A percentile compares a stretch with the other conserved stretches of the same genome.
phyloP scores from a whole-genome alignment of 35 echinoderm and acorn worm genomes.

The Apostichopus parvimensis region DNA sequence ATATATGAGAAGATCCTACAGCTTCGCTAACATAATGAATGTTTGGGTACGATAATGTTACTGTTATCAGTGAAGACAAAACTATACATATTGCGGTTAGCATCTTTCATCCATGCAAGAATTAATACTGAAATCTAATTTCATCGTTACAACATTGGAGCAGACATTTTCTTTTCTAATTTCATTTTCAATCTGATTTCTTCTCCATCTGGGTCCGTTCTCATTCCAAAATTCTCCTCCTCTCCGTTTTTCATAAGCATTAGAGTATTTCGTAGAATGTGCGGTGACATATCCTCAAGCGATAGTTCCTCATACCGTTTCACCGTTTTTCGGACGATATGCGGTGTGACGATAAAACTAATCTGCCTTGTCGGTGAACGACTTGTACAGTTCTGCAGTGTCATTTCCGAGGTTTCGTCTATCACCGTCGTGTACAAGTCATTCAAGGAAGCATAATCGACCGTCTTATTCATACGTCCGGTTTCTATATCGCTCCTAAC shows the following conservation, averaged over 20 bases:
- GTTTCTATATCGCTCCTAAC: slow-evolving; percentile 26
- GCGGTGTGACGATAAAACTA: slow-evolving; percentile 22
- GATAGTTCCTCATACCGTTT: slow-evolving; percentile 35
- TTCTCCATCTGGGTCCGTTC: slow-evolving; percentile 46
- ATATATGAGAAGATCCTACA: too few species aligned
- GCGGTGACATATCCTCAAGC: not conserved
- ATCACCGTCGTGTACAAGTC: slow-evolving; percentile 21
- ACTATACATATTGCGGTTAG: too few species aligned
- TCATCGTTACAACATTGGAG: not conserved
- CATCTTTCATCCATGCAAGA: too few species aligned
- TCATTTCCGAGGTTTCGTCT: not conserved
- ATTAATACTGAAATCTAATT: too few species aligned
- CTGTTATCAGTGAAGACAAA: too few species aligned
- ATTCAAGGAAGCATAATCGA: not conserved
- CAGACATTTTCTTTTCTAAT: slow-evolving; percentile 22
- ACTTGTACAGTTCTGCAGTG: not conserved
- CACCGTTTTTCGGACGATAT: slow-evolving; percentile 12
- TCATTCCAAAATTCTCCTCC: not conserved
- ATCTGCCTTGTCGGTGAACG: not conserved
- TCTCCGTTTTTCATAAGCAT: not conserved
- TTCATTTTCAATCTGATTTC: not conserved
- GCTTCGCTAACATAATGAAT: too few species aligned
- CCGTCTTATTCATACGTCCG: not conserved
- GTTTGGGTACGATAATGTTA: too few species aligned
- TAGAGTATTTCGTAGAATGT: not conserved